Conservation (phyloP, 2,797 vertebrate genomes). For the Limnodromus scolopaceus region DNA sequence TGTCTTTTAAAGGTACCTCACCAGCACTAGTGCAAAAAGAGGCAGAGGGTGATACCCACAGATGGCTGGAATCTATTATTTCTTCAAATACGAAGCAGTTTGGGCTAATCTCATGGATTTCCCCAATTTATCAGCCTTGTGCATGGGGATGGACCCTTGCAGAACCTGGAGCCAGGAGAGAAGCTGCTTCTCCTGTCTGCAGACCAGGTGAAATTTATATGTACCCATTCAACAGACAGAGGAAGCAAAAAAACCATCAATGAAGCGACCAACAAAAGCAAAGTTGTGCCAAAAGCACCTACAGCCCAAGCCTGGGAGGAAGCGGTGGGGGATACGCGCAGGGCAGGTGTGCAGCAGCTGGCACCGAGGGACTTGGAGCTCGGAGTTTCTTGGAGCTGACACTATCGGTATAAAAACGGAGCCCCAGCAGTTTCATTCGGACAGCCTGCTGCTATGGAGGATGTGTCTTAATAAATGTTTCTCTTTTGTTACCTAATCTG, state of each 20-base stretch:
- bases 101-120: not conserved
- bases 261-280: not conserved
- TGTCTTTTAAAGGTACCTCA: not conserved
- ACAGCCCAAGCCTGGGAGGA: fast-evolving
- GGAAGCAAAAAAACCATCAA: not conserved
- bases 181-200: not conserved
- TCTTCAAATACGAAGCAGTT: not conserved
- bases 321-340: fast-evolving
- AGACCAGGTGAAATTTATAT: not conserved
- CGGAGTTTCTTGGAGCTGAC: not conserved
- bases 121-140: not conserved
- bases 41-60: not conserved
- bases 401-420: not conserved
- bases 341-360: not conserved
- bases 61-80: not conserved
- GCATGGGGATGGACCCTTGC: not conserved
- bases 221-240: not conserved
- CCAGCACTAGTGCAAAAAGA: not conserved
- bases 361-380: not conserved
- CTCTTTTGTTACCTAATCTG: not conserved
- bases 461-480: not conserved
- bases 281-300: not conserved
- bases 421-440: not conserved
- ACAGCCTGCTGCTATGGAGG: not conserved
- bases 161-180: not conserved